Conservation (phyloP, 2,113 vertebrate species). For the Tinamus guttatus region DNA sequence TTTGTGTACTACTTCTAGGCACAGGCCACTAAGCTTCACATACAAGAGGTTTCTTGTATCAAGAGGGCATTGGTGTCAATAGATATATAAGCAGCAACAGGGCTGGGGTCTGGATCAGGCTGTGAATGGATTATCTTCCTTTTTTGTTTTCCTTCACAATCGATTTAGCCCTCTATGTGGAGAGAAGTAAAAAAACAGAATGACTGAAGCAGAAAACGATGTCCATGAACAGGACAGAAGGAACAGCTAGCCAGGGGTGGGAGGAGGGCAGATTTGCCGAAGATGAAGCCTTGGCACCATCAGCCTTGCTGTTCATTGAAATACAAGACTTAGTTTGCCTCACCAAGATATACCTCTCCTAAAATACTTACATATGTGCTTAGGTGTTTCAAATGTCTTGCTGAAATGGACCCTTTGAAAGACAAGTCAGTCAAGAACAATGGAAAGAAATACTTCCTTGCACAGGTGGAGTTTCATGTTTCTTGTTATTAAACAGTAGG, state of each 20-base stretch:
- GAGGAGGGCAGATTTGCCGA: neutral
- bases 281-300: neutral
- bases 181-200: neutral
- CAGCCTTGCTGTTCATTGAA: constrained; percentile 30
- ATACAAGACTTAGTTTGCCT: neutral
- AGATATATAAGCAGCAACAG: neutral
- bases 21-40: neutral
- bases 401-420: constrained; percentile 40
- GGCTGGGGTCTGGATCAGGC: neutral
- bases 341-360: constrained; percentile 5
- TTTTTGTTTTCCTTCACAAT: neutral
- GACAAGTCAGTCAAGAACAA: constrained; percentile 50
- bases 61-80: neutral
- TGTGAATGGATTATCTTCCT: neutral
- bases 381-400: constrained; percentile 31
- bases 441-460: constrained; percentile 40
- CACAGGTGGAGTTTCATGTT: constrained; percentile 54
- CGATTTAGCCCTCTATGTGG: neutral
- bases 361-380: constrained; percentile 34
- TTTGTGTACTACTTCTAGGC: neutral
- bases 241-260: neutral
- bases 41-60: fast-evolving
- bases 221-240: neutral
- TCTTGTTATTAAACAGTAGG: constrained; percentile 20
- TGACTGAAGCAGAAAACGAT: neutral